Evolutionary conservation across 2,113 vertebrate species (phyloP).

Genomic region (Gallinago media): DNA sequence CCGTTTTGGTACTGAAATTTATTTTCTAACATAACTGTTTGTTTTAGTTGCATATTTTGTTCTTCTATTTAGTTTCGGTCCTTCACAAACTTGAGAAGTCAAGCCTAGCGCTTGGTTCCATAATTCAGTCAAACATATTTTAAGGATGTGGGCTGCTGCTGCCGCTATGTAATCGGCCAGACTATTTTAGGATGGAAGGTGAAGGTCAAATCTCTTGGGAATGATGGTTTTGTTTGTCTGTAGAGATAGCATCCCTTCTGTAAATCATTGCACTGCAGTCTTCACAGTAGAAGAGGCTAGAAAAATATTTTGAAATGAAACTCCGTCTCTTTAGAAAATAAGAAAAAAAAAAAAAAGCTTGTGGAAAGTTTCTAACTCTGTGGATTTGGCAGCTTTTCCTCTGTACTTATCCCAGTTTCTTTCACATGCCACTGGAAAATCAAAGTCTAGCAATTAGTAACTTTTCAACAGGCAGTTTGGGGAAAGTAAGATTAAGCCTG

Average conservation of each 20-base stretch:
- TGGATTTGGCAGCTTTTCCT: conserved; percentile 25
- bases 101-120: background rate
- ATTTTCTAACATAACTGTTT: background rate
- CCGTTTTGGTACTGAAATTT: background rate
- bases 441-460: conserved; percentile 26
- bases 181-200: conserved; percentile 54
- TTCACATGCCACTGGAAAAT: background rate
- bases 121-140: conserved; percentile 13
- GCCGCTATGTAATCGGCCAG: conserved; percentile 1
- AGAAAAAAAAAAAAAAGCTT: background rate
- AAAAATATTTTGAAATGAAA: conserved; percentile 52
- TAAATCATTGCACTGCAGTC: conserved; percentile 22
- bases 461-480: conserved; percentile 7
- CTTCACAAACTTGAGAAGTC: background rate
- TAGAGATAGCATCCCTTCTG: conserved; percentile 33
- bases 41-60: background rate
- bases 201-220: conserved; percentile 59
- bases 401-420: conserved; percentile 8
- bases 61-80: background rate
- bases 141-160: conserved; percentile 32
- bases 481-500: background rate
- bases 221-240: conserved; percentile 51
- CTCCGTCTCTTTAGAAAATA: background rate
- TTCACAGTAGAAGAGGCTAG: conserved; percentile 36
- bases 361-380: conserved; percentile 26